Conservation (phyloP, 2,113 vertebrate species). For the Neopipo cinnamomea region DNA sequence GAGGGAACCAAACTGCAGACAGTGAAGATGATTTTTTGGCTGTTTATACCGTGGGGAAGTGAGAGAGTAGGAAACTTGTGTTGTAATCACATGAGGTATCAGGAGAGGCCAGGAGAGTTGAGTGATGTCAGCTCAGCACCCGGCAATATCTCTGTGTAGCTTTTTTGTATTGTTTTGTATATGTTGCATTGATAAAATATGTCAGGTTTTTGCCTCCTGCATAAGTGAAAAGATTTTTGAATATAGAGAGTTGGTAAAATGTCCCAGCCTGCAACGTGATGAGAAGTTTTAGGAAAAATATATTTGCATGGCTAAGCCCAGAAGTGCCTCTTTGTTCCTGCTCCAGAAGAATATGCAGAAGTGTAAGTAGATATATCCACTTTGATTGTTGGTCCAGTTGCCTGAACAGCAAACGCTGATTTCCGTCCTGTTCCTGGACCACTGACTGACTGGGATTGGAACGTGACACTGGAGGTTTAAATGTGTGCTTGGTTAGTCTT, state of each 20-base stretch:
- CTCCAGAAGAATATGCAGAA: neutral
- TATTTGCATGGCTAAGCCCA: neutral
- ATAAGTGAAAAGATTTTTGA: neutral
- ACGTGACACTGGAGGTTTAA: neutral
- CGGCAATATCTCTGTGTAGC: neutral
- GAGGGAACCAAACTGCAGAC: neutral
- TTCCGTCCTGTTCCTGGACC: slow-evolving; percentile 8
- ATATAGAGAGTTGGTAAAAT: neutral
- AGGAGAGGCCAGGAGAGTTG: neutral
- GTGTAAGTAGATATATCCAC: neutral
- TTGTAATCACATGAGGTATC: neutral
- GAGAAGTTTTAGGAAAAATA: neutral
- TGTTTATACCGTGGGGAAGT: neutral
- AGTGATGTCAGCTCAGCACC: neutral
- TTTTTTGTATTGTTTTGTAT: neutral
- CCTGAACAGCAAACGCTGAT: neutral
- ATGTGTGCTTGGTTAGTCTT: neutral
- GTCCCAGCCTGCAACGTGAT: neutral
- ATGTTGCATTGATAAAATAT: neutral
- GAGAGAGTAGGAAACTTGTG: neutral
- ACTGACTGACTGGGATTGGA: slow-evolving; percentile 1
- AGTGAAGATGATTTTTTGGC: neutral
- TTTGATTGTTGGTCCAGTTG: slow-evolving; percentile 40
- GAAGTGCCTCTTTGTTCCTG: neutral
- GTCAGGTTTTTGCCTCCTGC: neutral